Evolutionary conservation across 2,888 invertebrate genomes (phyloP).

Genomic region (Synanthedon vespiformis): DNA sequence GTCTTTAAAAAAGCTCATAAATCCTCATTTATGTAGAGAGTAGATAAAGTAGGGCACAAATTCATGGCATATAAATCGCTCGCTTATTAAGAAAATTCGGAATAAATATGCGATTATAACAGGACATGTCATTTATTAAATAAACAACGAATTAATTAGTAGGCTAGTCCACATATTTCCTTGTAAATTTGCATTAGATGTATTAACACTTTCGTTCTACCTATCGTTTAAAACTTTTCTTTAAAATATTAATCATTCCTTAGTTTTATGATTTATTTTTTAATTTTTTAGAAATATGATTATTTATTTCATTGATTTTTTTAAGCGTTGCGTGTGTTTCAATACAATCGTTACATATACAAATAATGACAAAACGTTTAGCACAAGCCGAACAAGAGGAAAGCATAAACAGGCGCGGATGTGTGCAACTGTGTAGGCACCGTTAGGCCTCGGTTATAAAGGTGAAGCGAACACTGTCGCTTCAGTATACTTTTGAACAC

Average conservation of each 20-base stretch:
- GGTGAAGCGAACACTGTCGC: constrained; percentile 25
- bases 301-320: too few relatives aligned
- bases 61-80: too few relatives aligned
- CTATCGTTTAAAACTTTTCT: background rate
- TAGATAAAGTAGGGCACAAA: too few relatives aligned
- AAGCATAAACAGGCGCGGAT: constrained; percentile 31
- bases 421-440: constrained; percentile 27
- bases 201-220: background rate
- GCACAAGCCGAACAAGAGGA: constrained; percentile 23
- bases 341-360: constrained; percentile 19
- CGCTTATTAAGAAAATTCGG: too few relatives aligned
- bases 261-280: background rate
- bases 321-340: too few relatives aligned
- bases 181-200: background rate
- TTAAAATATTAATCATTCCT: background rate
- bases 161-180: background rate
- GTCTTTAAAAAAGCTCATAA: too few relatives aligned
- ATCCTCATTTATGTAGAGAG: too few relatives aligned
- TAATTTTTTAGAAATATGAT: background rate
- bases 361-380: constrained; percentile 56
- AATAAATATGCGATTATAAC: background rate
- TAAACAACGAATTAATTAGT: background rate
- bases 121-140: background rate
- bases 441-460: constrained; percentile 58
- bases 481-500: constrained; percentile 30